These are phyloP conservation scores for Propithecus coquereli DNA, from an alignment of 2,113 vertebrate species.

Conservation along the genomic window DNA sequence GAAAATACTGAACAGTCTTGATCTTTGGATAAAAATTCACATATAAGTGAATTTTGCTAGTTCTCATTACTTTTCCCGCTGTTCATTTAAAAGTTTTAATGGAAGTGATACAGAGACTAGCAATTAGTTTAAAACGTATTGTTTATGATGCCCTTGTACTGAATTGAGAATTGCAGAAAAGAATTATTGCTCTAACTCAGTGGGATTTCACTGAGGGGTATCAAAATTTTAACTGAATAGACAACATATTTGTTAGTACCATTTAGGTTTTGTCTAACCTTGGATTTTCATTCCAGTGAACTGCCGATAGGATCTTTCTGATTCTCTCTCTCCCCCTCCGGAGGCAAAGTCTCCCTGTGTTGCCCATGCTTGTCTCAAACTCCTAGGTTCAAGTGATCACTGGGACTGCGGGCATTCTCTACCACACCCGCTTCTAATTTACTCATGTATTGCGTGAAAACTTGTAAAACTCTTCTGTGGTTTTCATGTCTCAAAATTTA, in stretches of 20 bases:
- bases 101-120: not conserved
- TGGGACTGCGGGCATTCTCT: no score
- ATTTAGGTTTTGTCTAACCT: not conserved
- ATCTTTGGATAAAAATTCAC: not conserved
- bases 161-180: not conserved
- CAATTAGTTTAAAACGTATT: not conserved
- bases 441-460: not conserved
- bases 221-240: not conserved
- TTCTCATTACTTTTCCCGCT: not conserved
- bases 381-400: no score
- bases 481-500: not conserved
- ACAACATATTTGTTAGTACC: not conserved
- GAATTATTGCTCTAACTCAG: not conserved
- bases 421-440: not conserved
- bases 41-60: not conserved
- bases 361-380: no score
- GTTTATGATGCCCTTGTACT: not conserved
- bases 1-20: not conserved
- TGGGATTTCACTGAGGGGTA: not conserved
- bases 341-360: no score
- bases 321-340: not conserved
- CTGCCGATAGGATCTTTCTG: not conserved
- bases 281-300: not conserved
- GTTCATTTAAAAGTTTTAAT: not conserved
- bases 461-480: not conserved